Percentiles rank a stretch among this genome's conserved stretches.
These are phyloP conservation scores for Zingel zingel DNA, from an alignment of 2,113 vertebrate genomes.

Conservation along the genomic window DNA sequence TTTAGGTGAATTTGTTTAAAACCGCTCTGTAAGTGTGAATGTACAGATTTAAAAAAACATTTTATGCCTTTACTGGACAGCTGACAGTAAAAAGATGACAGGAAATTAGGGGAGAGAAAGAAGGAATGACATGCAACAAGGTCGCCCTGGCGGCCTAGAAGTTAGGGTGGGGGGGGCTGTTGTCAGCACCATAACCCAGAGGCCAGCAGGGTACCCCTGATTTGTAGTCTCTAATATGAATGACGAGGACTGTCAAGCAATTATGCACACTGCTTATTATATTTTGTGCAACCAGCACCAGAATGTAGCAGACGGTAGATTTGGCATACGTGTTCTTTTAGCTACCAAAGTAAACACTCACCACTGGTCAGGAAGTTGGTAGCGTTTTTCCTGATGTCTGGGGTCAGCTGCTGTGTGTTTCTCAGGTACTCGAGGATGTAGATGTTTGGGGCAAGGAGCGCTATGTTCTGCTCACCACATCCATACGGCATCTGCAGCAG, in stretches of 20 bases:
- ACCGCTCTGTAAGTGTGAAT: background rate
- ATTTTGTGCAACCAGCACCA: too few species aligned
- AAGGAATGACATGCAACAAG: too few species aligned
- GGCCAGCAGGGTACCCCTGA: background rate
- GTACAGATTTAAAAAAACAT: background rate
- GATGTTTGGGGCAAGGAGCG: constrained; percentile 90
- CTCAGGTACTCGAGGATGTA: constrained; percentile 90
- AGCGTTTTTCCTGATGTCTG: constrained; percentile 83
- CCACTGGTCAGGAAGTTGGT: constrained; percentile 84
- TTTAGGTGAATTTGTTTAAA: too few species aligned
- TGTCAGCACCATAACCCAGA: too few species aligned
- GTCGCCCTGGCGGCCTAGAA: background rate
- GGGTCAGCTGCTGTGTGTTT: constrained; percentile 88
- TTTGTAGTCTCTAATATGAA: background rate
- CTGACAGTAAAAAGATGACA: background rate
- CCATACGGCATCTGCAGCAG: constrained; percentile 90
- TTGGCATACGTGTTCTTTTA: too few species aligned
- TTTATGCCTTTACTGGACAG: background rate
- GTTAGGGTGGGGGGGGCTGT: too few species aligned
- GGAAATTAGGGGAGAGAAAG: background rate
- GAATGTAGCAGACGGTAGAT: too few species aligned
- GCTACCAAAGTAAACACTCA: constrained; percentile 65
- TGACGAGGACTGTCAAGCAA: background rate
- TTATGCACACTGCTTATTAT: too few species aligned
- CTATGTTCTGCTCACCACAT: constrained; percentile 94